These are phyloP conservation scores for Dufourea novaeangliae DNA, from an alignment of 1,140 invertebrate species.

Conservation along the genomic window DNA sequence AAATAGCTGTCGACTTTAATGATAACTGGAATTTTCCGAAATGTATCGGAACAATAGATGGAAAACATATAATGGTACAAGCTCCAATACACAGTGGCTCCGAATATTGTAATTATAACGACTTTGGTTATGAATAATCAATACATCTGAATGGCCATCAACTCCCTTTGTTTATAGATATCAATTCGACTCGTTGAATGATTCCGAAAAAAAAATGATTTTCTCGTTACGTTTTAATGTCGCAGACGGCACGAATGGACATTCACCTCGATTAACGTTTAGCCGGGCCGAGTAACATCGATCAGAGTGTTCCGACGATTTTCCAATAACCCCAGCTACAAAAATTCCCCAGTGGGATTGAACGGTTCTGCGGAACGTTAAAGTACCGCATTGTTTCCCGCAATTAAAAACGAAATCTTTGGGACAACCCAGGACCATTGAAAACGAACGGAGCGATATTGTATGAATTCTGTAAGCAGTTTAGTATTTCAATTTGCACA, in stretches of 20 bases:
- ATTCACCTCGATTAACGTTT: conserved; percentile 19
- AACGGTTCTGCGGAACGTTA: neutral
- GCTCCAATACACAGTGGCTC: no score
- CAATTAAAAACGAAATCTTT: conserved; percentile 34
- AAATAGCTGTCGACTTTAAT: no score
- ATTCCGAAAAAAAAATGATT: neutral
- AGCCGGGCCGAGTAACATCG: neutral
- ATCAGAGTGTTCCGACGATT: neutral
- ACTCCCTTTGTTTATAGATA: no score
- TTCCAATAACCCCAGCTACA: no score
- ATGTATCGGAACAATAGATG: no score
- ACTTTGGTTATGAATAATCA: no score
- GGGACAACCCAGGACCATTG: neutral
- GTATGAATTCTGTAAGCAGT: neutral
- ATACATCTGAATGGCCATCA: no score
- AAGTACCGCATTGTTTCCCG: conserved; percentile 6
- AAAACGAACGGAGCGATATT: neutral
- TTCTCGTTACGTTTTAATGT: neutral
- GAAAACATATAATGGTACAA: no score
- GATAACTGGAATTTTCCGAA: no score
- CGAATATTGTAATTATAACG: no score
- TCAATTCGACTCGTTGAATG: no score
- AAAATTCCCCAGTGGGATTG: no score
- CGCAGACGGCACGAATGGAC: neutral
- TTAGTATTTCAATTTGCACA: conserved; percentile 18